A percentile compares a stretch with the other conserved stretches of the same genome.
Conservation (phyloP, 2,797 vertebrate species). For the Anas flavirostris region DNA sequence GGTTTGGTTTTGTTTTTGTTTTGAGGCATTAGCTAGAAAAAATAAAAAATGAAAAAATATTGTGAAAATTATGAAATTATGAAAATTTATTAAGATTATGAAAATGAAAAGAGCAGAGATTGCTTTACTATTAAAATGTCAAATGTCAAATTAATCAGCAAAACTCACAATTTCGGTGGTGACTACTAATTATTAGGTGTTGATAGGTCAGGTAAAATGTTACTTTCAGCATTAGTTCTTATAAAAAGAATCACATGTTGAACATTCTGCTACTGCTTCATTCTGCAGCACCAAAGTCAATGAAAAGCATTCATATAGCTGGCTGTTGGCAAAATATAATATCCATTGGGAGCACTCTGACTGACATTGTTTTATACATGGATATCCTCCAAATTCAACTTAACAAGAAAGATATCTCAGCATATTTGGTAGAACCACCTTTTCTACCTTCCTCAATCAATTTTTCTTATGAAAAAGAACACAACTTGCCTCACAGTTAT, state of each 20-base stretch:
- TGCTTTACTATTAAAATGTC: background rate
- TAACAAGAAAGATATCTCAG: constrained; percentile 19
- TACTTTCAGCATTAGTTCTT: background rate
- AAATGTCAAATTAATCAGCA: background rate
- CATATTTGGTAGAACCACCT: background rate
- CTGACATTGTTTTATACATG: background rate
- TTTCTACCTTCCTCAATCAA: background rate
- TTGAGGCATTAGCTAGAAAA: background rate
- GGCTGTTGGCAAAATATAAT: background rate
- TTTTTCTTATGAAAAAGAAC: background rate
- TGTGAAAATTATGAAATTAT: no score
- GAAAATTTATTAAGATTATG: no score
- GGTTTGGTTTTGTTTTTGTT: no score
- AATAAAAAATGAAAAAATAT: background rate
- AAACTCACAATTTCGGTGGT: background rate
- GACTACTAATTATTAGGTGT: background rate
- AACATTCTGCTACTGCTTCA: constrained; percentile 36
- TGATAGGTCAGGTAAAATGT: background rate
- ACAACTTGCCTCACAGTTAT: background rate
- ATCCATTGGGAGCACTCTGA: constrained; percentile 26
- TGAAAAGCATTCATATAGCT: background rate
- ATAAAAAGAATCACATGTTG: constrained; percentile 40
- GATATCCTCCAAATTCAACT: constrained; percentile 28
- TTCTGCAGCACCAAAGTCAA: background rate
- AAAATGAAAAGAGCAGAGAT: background rate